These are phyloP conservation scores for Eleutherodactylus coqui DNA, from an alignment of 2,797 vertebrate genomes.

Conservation along the genomic window DNA sequence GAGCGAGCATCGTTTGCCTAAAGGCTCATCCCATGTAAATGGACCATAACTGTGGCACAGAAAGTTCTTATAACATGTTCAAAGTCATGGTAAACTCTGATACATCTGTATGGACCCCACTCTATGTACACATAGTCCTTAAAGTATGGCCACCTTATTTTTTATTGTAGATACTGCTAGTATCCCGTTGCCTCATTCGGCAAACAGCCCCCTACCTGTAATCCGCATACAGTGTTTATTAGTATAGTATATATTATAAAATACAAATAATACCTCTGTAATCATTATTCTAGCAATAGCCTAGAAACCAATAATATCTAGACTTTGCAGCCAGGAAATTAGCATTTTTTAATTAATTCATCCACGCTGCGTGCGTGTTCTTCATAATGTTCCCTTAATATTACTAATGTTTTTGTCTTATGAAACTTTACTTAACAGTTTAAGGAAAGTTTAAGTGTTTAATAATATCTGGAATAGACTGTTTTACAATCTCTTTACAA, in stretches of 20 bases:
- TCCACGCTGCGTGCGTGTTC: not conserved
- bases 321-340: not conserved
- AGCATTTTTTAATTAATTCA: not conserved
- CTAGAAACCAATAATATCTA: not conserved
- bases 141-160: not conserved
- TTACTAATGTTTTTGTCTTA: not conserved
- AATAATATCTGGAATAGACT: constrained; percentile 34
- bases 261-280: not conserved
- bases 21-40: too few relatives aligned
- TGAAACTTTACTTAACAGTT: constrained; percentile 23
- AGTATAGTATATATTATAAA: not conserved
- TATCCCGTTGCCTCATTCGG: not conserved
- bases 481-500: constrained; percentile 27
- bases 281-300: not conserved
- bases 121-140: too few relatives aligned
- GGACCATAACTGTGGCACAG: too few relatives aligned
- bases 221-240: not conserved
- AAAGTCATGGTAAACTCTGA: too few relatives aligned
- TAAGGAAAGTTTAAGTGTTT: constrained; percentile 13
- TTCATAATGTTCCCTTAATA: constrained; percentile 14
- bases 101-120: too few relatives aligned
- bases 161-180: not conserved
- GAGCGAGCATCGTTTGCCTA: too few relatives aligned
- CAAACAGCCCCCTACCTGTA: not conserved
- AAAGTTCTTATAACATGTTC: too few relatives aligned